Conservation (phyloP, 2,888 invertebrate genomes). For the Iphiclides podalirius region DNA sequence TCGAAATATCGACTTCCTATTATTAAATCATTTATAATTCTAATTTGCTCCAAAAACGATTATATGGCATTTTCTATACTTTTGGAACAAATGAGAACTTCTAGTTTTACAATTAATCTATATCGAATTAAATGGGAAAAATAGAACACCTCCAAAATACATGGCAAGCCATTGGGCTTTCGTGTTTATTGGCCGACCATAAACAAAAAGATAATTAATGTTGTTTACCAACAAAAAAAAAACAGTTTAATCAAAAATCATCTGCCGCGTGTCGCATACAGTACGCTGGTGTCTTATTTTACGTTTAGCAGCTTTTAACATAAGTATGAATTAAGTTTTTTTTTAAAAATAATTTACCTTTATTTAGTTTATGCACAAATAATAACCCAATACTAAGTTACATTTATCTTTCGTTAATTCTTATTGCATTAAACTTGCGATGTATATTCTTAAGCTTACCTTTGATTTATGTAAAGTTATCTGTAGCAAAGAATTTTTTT, state of each 20-base stretch:
- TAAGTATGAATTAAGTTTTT: constrained; percentile 62
- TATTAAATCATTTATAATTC: constrained; percentile 23
- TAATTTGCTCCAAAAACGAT: constrained; percentile 24
- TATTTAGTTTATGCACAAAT: constrained; percentile 70
- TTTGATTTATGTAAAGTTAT: constrained; percentile 33
- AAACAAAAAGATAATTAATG: constrained; percentile 32
- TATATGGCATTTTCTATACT: constrained; percentile 16
- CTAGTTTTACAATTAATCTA: constrained; percentile 18
- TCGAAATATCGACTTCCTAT: constrained; percentile 22
- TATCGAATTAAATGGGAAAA: constrained; percentile 16
- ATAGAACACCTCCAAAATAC: constrained; percentile 12
- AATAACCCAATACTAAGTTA: constrained; percentile 60
- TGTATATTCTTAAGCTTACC: constrained; percentile 39
- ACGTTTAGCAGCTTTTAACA: constrained; percentile 70
- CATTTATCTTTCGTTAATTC: constrained; percentile 48
- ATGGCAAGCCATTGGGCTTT: too few species aligned
- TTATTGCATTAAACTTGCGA: constrained; percentile 36
- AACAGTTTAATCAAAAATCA: too few species aligned
- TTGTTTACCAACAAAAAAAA: constrained; percentile 20
- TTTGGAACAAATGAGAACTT: constrained; percentile 24
- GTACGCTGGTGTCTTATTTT: constrained; percentile 39
- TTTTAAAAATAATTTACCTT: constrained; percentile 56
- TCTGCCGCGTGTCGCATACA: constrained; percentile 40
- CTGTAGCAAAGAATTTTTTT: constrained; percentile 32
- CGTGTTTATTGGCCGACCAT: constrained; percentile 1